Evolutionary conservation across 2,797 vertebrate genomes (phyloP), one percentile per base, ranked within the genome.

Genomic region (Lutjanus argentimaculatus): DNA sequence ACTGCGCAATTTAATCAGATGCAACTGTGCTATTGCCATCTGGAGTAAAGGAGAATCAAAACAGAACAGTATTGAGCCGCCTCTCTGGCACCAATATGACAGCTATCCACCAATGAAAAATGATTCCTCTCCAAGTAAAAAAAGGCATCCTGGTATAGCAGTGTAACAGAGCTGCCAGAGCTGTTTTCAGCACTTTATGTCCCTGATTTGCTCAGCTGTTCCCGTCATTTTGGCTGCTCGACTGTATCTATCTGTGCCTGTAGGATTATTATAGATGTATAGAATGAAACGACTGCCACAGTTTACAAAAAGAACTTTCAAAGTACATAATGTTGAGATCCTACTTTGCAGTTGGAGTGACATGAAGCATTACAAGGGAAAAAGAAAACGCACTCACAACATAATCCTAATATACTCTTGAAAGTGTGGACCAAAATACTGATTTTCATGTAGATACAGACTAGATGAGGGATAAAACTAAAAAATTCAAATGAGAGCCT

Each of bases 41-140:
- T 90, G 86, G 83, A 88, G 75, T 71, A 77, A 79, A 25, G 66
- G 70, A 83, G 73, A 70, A 85, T 83, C 83, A 77, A 85, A 84
- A 87, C 71, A 72, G 72, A 81, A 67, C 53, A 65, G 61, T 79
- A 79, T 51, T 45, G 70, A 89, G 85, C 62, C 4, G 63, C 78
- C 77, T 73, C 79, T 71, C 81, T 74, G 84, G 85, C 80, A 88
- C 67, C 77, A 17, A 14, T 46, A 73, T 82, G 90, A 89, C 91
- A 89, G 79, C 80, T 61, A 75, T 83, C 65, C 77, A 80, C 85
- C 81, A 80, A 69, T 89, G 85, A 92, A 80, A 89, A 80, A 91
- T 69, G 21, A 87, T 62, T 79, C 69, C 79, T 59, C 57, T 86
- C 53, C 72, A 73, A 78, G 72, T 74, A 75, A 11, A 51, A 58